A percentile compares a stretch with the other conserved stretches of the same genome.
phyloP scores from a whole-genome alignment of 2,797 vertebrate species.

The Nyctibius grandis region DNA sequence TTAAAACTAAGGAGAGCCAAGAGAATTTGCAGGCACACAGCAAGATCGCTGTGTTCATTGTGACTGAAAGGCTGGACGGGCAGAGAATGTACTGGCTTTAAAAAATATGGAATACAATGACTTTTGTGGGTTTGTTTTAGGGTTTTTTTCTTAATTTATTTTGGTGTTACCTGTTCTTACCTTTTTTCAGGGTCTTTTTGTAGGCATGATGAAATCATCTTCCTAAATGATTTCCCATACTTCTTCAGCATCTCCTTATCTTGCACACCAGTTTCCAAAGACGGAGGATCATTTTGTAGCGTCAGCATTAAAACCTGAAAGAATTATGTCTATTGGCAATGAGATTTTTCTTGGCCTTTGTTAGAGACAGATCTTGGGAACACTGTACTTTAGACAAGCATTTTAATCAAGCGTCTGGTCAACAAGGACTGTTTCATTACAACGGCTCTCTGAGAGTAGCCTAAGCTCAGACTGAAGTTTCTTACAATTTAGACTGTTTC shows the following conservation, averaged over 20 bases:
- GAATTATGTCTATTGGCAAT: constrained; percentile 18
- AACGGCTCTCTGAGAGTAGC: neutral
- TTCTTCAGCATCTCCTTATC: constrained; percentile 99
- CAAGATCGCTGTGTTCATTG: neutral
- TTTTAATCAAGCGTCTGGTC: neutral
- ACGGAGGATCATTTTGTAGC: constrained; percentile 92
- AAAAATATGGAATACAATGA: neutral
- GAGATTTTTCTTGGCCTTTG: constrained; percentile 2
- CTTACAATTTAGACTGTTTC: neutral
- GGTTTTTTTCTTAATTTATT: neutral
- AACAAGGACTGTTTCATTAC: neutral
- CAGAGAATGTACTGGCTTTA: neutral
- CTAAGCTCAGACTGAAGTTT: neutral
- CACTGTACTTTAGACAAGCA: neutral
- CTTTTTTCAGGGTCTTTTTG: constrained; percentile 99
- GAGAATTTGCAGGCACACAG: neutral
- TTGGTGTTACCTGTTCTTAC: constrained; percentile 62
- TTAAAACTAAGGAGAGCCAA: neutral
- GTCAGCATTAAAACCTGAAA: constrained; percentile 94
- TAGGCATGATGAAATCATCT: constrained; percentile 96
- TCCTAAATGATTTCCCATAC: constrained; percentile 95
- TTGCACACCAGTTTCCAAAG: constrained; percentile 94
- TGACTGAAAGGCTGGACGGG: neutral
- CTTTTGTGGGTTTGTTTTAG: neutral
- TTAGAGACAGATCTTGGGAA: neutral